These are phyloP conservation scores for Drosophila teissieri DNA, from an alignment of 1,140 invertebrate species.

Conservation along the genomic window DNA sequence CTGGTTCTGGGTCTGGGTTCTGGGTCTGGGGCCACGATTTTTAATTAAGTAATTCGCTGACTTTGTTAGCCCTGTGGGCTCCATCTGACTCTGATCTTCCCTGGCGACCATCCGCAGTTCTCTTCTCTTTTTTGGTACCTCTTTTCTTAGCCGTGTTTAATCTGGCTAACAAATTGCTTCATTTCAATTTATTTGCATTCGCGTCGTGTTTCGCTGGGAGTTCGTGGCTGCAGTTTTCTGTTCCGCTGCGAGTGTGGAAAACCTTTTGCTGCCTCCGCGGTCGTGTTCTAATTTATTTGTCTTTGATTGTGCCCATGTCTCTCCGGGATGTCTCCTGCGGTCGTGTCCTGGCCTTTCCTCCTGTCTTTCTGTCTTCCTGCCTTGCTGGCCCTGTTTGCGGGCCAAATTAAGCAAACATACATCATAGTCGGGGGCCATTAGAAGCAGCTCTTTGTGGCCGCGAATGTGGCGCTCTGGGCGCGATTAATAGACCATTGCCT, in stretches of 20 bases:
- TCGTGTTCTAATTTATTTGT: constrained; percentile 84
- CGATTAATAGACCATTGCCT: constrained; percentile 59
- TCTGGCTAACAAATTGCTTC: constrained; percentile 82
- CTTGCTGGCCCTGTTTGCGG: constrained; percentile 37
- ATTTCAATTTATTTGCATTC: constrained; percentile 83
- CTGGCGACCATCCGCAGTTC: constrained; percentile 4
- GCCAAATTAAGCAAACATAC: constrained; percentile 72
- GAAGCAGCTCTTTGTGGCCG: constrained; percentile 29
- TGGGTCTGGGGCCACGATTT: constrained; percentile 71
- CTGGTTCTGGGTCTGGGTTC: constrained; percentile 15
- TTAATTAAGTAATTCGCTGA: constrained; percentile 84
- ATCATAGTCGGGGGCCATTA: constrained; percentile 71
- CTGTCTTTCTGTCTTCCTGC: constrained; percentile 37
- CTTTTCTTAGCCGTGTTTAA: constrained; percentile 62
- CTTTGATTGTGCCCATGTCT: constrained; percentile 80
- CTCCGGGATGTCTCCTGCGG: constrained; percentile 32
- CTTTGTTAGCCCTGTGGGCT: constrained; percentile 71
- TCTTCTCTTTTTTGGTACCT: not conserved
- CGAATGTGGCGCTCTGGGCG: constrained; percentile 43
- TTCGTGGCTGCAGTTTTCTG: constrained; percentile 70
- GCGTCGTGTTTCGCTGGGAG: constrained; percentile 43
- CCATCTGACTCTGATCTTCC: constrained; percentile 62
- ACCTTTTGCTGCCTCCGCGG: constrained; percentile 56
- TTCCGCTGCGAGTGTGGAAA: constrained; percentile 43
- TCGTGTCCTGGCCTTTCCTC: constrained; percentile 66